Conservation (phyloP, 1,140 invertebrate species). For the Meloidogyne exigua region DNA sequence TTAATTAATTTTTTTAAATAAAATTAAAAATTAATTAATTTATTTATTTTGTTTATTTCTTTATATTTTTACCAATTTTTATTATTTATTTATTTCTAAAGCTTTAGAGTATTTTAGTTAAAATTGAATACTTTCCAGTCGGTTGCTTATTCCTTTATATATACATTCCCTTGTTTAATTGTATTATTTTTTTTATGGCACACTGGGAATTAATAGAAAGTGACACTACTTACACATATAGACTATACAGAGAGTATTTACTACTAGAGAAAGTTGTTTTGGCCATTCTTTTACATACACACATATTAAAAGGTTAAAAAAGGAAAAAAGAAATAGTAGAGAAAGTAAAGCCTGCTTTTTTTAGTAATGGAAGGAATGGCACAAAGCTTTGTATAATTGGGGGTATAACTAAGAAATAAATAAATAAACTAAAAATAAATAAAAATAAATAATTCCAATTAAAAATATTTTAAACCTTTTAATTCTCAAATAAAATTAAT, state of each 20-base stretch:
- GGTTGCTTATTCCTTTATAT: neutral
- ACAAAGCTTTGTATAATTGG: neutral
- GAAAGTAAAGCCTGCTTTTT: neutral
- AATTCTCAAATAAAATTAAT: no score
- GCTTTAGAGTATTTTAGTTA: no score
- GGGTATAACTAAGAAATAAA: neutral
- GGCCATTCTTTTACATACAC: neutral
- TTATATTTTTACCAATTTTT: no score
- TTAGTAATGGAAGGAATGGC: neutral
- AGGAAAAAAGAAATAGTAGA: no score
- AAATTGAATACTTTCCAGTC: conserved; percentile 5
- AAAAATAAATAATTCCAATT: no score
- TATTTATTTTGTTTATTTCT: neutral
- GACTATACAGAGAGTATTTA: no score
- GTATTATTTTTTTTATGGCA: neutral
- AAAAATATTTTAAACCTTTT: no score
- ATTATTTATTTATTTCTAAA: no score
- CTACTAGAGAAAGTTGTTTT: no score
- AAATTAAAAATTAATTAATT: neutral
- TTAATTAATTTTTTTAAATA: neutral
- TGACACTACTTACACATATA: neutral
- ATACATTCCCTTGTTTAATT: neutral
- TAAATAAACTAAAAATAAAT: no score
- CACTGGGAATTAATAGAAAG: neutral
- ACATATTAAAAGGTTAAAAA: neutral